Conservation (phyloP, 2,113 vertebrate species). For the Centropus bengalensis region DNA sequence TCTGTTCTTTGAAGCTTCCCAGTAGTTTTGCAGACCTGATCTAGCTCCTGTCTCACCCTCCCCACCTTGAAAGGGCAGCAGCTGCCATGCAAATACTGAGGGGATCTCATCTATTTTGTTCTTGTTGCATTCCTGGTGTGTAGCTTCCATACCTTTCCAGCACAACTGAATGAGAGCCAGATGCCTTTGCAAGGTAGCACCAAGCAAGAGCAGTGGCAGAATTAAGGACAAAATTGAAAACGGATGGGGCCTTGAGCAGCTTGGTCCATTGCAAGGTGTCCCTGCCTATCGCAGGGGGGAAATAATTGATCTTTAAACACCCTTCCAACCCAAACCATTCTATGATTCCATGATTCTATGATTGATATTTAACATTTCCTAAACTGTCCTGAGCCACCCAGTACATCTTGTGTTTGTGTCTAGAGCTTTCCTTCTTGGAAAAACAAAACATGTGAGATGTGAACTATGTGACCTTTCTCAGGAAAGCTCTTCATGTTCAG, state of each 20-base stretch:
- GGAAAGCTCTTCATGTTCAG: background rate
- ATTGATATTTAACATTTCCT: background rate
- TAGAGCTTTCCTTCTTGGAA: background rate
- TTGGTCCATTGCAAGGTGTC: too few species aligned
- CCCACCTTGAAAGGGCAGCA: background rate
- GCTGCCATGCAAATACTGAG: background rate
- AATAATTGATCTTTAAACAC: too few species aligned
- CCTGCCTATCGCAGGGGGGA: too few species aligned
- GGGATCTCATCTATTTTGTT: background rate
- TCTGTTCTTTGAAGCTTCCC: background rate
- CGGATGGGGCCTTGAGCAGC: too few species aligned
- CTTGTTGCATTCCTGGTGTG: background rate
- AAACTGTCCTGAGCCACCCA: background rate
- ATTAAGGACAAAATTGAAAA: background rate
- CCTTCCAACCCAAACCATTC: too few species aligned
- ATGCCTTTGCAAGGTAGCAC: background rate
- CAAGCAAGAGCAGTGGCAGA: background rate
- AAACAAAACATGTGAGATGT: background rate
- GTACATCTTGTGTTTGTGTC: background rate
- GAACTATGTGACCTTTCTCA: background rate
- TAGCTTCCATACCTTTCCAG: background rate
- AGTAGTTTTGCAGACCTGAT: fast-evolving
- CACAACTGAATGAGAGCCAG: background rate
- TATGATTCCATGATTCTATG: too few species aligned
- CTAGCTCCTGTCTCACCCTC: background rate